Evolutionary conservation across 2,797 vertebrate species (phyloP), one percentile per base, ranked within the genome.

Genomic region (Parauchenoglanis punctatus): DNA sequence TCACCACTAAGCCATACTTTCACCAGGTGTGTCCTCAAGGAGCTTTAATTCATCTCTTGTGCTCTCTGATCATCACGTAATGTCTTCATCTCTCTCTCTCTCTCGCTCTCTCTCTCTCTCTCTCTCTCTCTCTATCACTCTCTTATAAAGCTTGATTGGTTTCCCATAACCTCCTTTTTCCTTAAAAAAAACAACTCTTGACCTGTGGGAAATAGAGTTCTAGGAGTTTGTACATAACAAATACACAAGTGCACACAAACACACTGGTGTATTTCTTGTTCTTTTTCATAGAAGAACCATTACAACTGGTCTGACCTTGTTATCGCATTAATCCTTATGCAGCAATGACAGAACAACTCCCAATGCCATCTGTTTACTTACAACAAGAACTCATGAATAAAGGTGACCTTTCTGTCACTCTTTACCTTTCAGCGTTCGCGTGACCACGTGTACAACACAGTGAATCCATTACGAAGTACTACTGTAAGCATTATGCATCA

Each of bases 321-420:
- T 77, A 85, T 80, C 73, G 10, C 77, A 70, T 13, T 46, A 10
- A 52, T 58, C 44, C 73, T 84, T 54, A 58, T n/a, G 18, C 13
- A 10, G 63, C 77, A 15, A 20, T 20, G 18, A 73, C 44, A 84
- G n/a, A 85, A 59, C 65, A 25, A 10, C n/a, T 76, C 77, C 65
- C 44, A 49, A 1, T 76, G 28, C 61, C 73, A 20, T 35, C 63
- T 87, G 75, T 87, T 87, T 84, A 87, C 87, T 28, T 18, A 84
- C 49, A 87, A 87, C 83, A 87, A 6, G 17, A 49, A 56, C 52
- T 23, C 56, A 75, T 7, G 31, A 77, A 35, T 44, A 67, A 67
- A 56, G 63, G 40, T 85, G 87, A 88, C 83, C 56, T 87, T 73
- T 20, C 40, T 25, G 8, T 83, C 65, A 68, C 63, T 7, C n/a